Conservation (phyloP, 2,113 vertebrate species). For the Microtus richardsoni region DNA sequence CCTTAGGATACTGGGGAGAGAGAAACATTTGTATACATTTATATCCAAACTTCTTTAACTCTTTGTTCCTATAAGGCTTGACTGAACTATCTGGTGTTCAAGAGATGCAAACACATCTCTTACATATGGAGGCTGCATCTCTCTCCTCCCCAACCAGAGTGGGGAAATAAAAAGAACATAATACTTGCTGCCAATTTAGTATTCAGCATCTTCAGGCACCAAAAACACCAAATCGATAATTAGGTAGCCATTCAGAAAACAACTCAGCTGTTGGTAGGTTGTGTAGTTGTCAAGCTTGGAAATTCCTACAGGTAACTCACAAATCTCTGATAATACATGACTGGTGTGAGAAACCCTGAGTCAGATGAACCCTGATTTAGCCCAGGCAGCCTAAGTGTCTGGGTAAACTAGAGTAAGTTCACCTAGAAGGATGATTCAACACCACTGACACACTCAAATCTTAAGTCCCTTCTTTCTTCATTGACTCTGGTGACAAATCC, state of each 20-base stretch:
- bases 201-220: background rate
- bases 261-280: background rate
- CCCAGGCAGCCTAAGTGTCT: background rate
- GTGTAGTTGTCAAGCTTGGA: background rate
- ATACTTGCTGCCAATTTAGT: background rate
- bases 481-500: background rate
- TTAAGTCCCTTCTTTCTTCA: slow-evolving; percentile 49
- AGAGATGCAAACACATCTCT: background rate
- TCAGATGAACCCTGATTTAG: background rate
- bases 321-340: background rate
- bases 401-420: background rate
- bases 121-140: background rate
- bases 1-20: background rate
- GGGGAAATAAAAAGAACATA: background rate
- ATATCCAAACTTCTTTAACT: background rate
- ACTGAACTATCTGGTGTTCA: background rate
- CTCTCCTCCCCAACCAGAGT: background rate
- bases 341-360: background rate
- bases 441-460: background rate
- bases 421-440: background rate
- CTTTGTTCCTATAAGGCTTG: background rate
- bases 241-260: background rate
- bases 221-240: background rate
- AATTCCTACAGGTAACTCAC: background rate
- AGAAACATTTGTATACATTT: background rate